Percentiles rank a stretch among this genome's conserved stretches.
Evolutionary conservation across 2,113 vertebrate species (phyloP).

Genomic region (Rhinopithecus roxellana): DNA sequence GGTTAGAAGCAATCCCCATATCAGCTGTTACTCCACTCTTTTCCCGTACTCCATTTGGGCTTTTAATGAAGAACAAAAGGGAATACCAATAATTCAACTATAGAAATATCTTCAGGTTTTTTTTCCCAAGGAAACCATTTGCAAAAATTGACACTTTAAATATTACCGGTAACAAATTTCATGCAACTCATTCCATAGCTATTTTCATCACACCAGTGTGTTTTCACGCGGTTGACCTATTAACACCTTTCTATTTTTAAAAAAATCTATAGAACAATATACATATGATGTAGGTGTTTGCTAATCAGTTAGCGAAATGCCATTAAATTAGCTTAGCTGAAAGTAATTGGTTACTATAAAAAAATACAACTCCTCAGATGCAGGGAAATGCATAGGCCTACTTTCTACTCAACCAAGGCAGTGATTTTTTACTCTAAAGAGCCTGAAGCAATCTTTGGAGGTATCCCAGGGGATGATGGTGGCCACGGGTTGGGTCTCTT

Average conservation of each 20-base stretch:
- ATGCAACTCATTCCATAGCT: background rate
- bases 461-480: background rate
- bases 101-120: background rate
- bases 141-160: background rate
- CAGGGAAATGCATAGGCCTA: background rate
- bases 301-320: slow-evolving; percentile 16
- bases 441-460: background rate
- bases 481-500: background rate
- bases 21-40: background rate
- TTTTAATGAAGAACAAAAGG: background rate
- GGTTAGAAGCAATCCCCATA: background rate
- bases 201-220: background rate
- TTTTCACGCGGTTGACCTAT: background rate
- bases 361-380: slow-evolving; percentile 6
- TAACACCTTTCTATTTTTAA: background rate
- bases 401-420: background rate
- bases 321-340: slow-evolving; percentile 48
- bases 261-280: background rate
- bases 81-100: background rate
- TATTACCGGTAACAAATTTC: background rate
- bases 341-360: slow-evolving; percentile 66
- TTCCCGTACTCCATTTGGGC: background rate
- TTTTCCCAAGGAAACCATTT: background rate
- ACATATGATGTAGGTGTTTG: background rate
- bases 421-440: background rate